Evolutionary conservation across 2,888 invertebrate species (phyloP).

Genomic region (Chalcis sispes): DNA sequence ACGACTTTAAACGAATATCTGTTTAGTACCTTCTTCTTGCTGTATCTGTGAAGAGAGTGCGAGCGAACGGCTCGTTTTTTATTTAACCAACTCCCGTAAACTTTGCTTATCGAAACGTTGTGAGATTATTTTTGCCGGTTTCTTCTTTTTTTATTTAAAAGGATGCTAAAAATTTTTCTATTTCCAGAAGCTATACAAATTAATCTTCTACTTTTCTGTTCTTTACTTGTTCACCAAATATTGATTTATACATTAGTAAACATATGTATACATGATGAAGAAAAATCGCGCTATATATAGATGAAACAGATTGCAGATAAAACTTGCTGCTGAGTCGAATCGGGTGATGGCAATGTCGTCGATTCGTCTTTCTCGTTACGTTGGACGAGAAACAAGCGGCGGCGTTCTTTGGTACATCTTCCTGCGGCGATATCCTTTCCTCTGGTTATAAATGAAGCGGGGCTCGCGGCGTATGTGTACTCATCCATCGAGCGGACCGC

Average conservation of each 20-base stretch:
- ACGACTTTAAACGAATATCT: constrained; percentile 68
- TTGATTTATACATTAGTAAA: not conserved
- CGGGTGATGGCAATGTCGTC: constrained; percentile 67
- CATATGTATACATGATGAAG: no score
- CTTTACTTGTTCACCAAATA: not conserved
- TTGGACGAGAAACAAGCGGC: constrained; percentile 62
- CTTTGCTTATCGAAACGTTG: constrained; percentile 50
- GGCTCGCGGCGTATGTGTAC: constrained; percentile 61
- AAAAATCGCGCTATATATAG: no score
- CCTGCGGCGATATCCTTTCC: constrained; percentile 61
- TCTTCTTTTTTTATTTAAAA: not conserved
- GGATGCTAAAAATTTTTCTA: no score
- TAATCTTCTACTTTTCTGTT: not conserved
- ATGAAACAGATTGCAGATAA: not conserved
- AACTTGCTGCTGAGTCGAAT: not conserved
- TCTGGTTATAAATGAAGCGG: constrained; percentile 68
- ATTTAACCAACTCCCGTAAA: constrained; percentile 45
- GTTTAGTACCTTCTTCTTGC: constrained; percentile 42
- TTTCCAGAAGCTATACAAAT: not conserved
- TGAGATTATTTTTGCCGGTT: not conserved
- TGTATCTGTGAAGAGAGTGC: constrained; percentile 40
- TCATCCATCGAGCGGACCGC: constrained; percentile 64
- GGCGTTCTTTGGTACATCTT: constrained; percentile 63
- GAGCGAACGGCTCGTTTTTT: constrained; percentile 6
- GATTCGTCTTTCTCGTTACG: constrained; percentile 71